Conservation (phyloP, 2,888 invertebrate species). For the Hemithea aestivaria region DNA sequence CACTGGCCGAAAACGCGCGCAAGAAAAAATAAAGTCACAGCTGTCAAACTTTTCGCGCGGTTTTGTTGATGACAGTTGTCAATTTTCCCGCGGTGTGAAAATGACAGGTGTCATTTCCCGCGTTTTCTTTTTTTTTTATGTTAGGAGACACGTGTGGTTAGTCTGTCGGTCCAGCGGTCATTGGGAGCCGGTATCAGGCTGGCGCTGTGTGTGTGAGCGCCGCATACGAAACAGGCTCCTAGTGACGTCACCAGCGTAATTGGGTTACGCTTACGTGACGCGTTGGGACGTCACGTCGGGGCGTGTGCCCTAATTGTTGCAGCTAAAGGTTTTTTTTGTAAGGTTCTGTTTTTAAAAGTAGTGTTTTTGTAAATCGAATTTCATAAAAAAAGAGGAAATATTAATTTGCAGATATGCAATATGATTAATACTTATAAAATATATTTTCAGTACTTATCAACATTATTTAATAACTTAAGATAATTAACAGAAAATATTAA, state of each 20-base stretch:
- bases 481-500: no score
- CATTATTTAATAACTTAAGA: no score
- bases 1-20: slow-evolving; percentile 28
- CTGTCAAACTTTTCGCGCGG: slow-evolving; percentile 22
- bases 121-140: slow-evolving; percentile 49
- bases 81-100: no score
- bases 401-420: no score
- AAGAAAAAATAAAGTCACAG: slow-evolving; percentile 41
- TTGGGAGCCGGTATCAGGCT: slow-evolving; percentile 78
- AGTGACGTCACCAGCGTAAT: slow-evolving; percentile 72
- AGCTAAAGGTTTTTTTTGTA: slow-evolving; percentile 25
- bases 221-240: slow-evolving; percentile 70
- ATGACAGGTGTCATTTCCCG: slow-evolving; percentile 55
- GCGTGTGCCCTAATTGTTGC: slow-evolving; percentile 71
- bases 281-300: slow-evolving; percentile 58
- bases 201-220: slow-evolving; percentile 63
- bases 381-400: no score
- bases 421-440: no score
- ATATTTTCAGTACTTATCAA: no score
- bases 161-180: slow-evolving; percentile 83
- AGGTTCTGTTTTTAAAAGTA: slow-evolving; percentile 1
- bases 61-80: no score
- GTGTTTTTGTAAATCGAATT: no score
- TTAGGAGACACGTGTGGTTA: slow-evolving; percentile 78
- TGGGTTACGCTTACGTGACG: slow-evolving; percentile 77